A percentile compares a stretch with the other conserved stretches of the same genome.
phyloP scores from a whole-genome alignment of 2,888 invertebrate genomes.

The Ophioninae sp. region DNA sequence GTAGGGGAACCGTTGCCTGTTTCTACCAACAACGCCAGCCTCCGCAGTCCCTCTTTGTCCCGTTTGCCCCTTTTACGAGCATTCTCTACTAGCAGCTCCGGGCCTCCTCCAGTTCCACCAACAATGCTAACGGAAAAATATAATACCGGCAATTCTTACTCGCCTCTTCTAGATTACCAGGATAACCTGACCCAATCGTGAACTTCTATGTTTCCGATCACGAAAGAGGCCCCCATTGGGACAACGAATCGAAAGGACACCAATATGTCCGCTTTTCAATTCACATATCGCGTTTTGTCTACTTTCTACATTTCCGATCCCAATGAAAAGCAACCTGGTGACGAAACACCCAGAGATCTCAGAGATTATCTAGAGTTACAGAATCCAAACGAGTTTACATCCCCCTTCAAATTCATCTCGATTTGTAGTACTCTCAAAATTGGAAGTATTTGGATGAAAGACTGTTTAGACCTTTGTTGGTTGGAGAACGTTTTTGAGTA shows the following conservation, averaged over 20 bases:
- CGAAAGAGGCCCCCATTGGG: background rate
- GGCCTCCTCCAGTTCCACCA: background rate
- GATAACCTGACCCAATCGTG: conserved; percentile 69
- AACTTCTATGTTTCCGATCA: conserved; percentile 69
- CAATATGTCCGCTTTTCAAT: conserved; percentile 17
- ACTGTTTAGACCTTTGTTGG: background rate
- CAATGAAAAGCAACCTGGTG: conserved; percentile 19
- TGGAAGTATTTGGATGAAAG: background rate
- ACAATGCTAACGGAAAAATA: conserved; percentile 61
- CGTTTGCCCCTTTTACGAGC: conserved; percentile 1
- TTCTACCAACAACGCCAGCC: conserved; percentile 14
- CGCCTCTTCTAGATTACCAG: conserved; percentile 74
- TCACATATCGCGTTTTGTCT: conserved; percentile 34
- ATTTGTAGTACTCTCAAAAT: background rate
- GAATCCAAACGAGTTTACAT: conserved; percentile 20
- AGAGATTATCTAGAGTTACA: conserved; percentile 61
- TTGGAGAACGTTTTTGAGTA: background rate
- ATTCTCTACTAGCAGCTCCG: conserved; percentile 17
- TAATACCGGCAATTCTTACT: conserved; percentile 64
- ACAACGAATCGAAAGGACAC: background rate
- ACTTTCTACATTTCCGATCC: conserved; percentile 46
- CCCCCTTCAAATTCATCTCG: background rate
- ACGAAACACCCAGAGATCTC: conserved; percentile 44
- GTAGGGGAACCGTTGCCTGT: conserved; percentile 33
- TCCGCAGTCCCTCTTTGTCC: conserved; percentile 15